phyloP scores from a whole-genome alignment of 2,797 vertebrate genomes.

The Eulemur coronatus region DNA sequence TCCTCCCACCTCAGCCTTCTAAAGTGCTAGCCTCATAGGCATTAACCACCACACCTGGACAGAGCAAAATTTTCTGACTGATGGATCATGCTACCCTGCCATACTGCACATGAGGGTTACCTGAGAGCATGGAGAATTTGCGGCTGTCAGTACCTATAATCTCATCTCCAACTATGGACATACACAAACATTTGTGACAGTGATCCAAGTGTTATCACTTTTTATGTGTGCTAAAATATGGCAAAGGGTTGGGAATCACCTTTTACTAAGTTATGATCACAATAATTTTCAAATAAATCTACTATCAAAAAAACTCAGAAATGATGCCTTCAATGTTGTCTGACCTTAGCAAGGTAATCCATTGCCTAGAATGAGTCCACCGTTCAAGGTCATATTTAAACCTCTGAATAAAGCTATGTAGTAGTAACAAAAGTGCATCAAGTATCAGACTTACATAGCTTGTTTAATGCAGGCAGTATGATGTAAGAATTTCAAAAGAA shows the following conservation, averaged over 20 bases:
- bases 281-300: not conserved
- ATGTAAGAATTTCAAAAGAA: constrained; percentile 48
- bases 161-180: not conserved
- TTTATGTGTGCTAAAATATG: not conserved
- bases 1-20: too few relatives aligned
- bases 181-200: not conserved
- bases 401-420: not conserved
- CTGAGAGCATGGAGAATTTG: not conserved
- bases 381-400: not conserved
- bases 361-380: not conserved
- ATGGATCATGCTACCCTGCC: not conserved
- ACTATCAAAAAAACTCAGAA: not conserved
- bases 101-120: not conserved
- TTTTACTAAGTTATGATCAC: not conserved
- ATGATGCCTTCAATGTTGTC: not conserved
- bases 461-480: constrained; percentile 1
- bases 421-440: not conserved
- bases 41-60: too few relatives aligned
- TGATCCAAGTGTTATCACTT: not conserved
- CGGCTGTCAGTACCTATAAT: not conserved
- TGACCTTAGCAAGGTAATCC: not conserved
- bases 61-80: not conserved
- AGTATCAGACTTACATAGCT: not conserved
- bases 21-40: too few relatives aligned
- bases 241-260: not conserved